phyloP scores from a whole-genome alignment of 2,113 vertebrate species.

The Piliocolobus tephrosceles region DNA sequence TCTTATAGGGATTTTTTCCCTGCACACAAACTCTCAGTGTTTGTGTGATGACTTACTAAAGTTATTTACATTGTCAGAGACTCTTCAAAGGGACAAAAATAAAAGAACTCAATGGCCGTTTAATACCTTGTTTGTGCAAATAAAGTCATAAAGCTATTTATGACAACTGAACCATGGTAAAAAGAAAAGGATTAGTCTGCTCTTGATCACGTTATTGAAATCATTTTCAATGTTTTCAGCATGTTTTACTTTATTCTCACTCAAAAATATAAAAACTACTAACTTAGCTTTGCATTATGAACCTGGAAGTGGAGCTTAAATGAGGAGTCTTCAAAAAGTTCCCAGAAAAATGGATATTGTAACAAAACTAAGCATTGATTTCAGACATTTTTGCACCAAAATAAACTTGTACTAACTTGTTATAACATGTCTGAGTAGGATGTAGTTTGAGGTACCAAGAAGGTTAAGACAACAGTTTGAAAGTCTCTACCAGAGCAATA shows the following conservation, averaged over 20 bases:
- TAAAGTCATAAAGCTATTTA: not conserved
- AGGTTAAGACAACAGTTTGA: not conserved
- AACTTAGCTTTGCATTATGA: conserved; percentile 20
- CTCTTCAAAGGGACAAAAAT: not conserved
- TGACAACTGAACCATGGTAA: conserved; percentile 32
- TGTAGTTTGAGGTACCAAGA: not conserved
- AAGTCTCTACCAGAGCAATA: not conserved
- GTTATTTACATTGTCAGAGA: not conserved
- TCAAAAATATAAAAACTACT: conserved; percentile 47
- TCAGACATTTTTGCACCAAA: not conserved
- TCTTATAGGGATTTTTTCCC: not conserved
- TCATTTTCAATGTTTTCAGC: conserved; percentile 12
- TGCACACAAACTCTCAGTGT: not conserved
- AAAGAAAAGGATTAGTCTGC: not conserved
- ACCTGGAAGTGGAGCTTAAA: conserved; percentile 43
- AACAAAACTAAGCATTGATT: not conserved
- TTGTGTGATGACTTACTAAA: not conserved
- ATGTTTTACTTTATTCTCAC: conserved; percentile 59
- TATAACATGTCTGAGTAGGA: not conserved
- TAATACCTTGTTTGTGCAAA: not conserved
- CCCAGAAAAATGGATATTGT: not conserved
- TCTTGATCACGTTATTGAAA: conserved; percentile 50
- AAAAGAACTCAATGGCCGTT: not conserved
- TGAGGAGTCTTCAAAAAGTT: not conserved
- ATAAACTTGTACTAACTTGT: not conserved